These are phyloP conservation scores for Rhincodon typus DNA, from an alignment of 2,797 vertebrate species.

Conservation along the genomic window DNA sequence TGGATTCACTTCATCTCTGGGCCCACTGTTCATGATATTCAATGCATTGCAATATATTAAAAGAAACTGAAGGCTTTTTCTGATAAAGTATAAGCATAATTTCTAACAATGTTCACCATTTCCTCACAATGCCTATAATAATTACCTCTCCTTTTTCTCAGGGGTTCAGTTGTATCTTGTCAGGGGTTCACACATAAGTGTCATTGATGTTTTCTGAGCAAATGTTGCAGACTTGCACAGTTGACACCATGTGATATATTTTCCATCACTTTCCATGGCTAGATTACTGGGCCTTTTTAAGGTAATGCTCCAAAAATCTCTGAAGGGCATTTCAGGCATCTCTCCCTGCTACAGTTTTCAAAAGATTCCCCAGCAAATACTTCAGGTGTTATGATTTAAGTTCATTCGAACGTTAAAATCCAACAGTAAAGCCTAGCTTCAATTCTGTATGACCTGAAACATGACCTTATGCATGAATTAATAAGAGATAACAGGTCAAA, in stretches of 20 bases:
- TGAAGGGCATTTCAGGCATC: neutral
- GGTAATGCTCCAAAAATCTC: neutral
- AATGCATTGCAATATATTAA: neutral
- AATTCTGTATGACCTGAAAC: neutral
- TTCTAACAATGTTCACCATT: neutral
- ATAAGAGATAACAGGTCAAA: neutral
- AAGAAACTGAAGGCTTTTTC: neutral
- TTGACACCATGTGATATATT: conserved; percentile 12
- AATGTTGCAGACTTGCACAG: neutral
- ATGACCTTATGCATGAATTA: neutral
- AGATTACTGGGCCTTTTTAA: neutral
- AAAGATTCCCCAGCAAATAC: neutral
- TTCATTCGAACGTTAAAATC: neutral
- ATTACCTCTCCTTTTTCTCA: neutral
- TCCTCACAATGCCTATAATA: neutral
- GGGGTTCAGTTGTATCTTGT: neutral
- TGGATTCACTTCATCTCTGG: neutral
- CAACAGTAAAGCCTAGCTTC: neutral
- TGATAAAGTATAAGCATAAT: neutral
- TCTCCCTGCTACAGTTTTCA: neutral
- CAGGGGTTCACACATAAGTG: neutral
- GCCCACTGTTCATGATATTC: neutral
- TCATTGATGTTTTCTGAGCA: neutral
- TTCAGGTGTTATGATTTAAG: conserved; percentile 2
- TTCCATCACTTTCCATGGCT: conserved; percentile 14